Base-by-base conservation (phyloP, 2,113 vertebrate species). In the Leptobrachium leishanense region DNA sequence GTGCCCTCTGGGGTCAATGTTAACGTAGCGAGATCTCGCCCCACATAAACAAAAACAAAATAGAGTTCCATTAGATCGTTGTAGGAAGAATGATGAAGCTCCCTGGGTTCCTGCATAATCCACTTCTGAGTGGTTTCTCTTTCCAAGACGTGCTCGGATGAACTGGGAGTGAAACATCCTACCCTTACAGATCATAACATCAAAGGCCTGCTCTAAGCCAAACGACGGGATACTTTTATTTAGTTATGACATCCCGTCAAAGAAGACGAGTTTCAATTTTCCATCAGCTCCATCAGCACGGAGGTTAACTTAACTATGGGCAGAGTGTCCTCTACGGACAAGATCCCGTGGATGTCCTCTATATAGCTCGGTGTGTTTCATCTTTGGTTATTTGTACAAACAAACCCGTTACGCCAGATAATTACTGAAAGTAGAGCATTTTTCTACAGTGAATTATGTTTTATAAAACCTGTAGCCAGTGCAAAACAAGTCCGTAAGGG, bases 261-360 rank as follows among this genome's bases (percentile, higher is more conserved):
- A 40, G n/a, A 73, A 50, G 70, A 53, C 75, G 84, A 82, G 62
- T 31, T 69, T 83, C 65, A 81, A 40, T 39, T 84, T 87, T 84
- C 76, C 71, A 0, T 76, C n/a, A 2, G 11, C 53, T 79, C 84
- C 46, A 78, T 0, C 1, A 82, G 67, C 5, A 2, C 43, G 3
- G 40, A 63, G 59, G 46, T 46, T 84, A 13, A 42, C 3, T 43
- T 50, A 31, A 31, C 20, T 31, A 31, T 31, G 20, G 20, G 20
- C 20, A 31, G 20, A 31, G 20, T 31, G 20, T 31, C 20, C 20
- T 31, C 20, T 31, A 31, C 20, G 20, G 20, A 31, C 20, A 31
- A 31, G 20, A 31, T 31, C 20, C 20, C 20, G 20, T 31, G 20
- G 20, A 31, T 31, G 20, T 31, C 20, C 20, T 31, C 20, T 31